A percentile compares a stretch with the other conserved stretches of the same genome.
phyloP scores from a whole-genome alignment of 2,797 vertebrate genomes.

The Pangasius mekongensis region DNA sequence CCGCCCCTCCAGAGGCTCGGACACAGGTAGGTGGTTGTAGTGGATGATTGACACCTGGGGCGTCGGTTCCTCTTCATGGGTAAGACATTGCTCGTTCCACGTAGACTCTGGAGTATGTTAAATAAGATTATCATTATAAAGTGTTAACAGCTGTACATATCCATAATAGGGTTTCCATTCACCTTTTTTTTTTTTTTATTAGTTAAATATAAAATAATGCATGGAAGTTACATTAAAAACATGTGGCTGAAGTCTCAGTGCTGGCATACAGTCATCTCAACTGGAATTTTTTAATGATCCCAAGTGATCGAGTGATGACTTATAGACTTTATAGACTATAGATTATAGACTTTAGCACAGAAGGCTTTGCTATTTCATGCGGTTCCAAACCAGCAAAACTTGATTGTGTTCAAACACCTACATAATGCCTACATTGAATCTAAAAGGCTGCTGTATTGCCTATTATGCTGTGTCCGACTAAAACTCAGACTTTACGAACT shows the following conservation, averaged over 20 bases:
- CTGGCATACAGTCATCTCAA: not conserved
- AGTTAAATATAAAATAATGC: not conserved
- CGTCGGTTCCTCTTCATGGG: conserved; percentile 44
- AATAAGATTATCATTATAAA: not conserved
- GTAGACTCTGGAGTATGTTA: conserved; percentile 22
- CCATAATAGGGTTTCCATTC: not conserved
- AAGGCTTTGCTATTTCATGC: not conserved
- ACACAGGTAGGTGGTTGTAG: conserved; percentile 58
- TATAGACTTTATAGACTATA: no score
- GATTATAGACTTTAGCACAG: not conserved
- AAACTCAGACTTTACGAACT: not conserved
- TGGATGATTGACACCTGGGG: conserved; percentile 37
- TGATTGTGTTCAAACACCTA: not conserved
- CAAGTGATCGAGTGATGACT: not conserved
- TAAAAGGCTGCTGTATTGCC: not conserved
- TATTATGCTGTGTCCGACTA: no score
- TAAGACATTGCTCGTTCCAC: conserved; percentile 40
- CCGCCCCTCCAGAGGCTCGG: conserved; percentile 34
- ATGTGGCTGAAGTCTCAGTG: not conserved
- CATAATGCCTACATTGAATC: not conserved
- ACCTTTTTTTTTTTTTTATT: not conserved
- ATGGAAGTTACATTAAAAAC: not conserved
- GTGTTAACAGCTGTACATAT: not conserved
- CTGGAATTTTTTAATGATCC: not conserved
- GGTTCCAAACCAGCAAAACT: not conserved